Evolutionary conservation across 2,797 vertebrate genomes (phyloP).

Genomic region (Hylomyscus alleni): DNA sequence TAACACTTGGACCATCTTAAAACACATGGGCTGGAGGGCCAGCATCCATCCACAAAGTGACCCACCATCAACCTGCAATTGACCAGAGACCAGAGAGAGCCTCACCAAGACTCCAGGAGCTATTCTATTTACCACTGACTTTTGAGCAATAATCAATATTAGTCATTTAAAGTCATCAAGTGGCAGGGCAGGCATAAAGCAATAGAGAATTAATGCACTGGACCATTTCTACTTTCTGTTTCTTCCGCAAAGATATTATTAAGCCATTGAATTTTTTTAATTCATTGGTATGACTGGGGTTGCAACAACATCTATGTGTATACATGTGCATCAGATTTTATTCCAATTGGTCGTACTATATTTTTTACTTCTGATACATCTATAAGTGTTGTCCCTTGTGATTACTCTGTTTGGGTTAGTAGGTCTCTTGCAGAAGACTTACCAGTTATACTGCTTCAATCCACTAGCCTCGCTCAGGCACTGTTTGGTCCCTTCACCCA

Average conservation of each 20-base stretch:
- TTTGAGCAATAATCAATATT: not conserved
- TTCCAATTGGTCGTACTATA: not conserved
- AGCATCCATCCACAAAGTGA: not conserved
- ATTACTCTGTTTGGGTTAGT: not conserved
- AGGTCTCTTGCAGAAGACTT: not conserved
- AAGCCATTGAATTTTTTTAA: not conserved
- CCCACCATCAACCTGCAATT: not conserved
- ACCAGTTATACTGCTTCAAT: not conserved
- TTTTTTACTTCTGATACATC: conserved; percentile 30
- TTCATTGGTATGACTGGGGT: not conserved
- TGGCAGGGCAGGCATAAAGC: not conserved
- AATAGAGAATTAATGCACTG: not conserved
- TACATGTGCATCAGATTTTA: not conserved
- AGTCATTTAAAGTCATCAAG: not conserved
- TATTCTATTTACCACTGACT: not conserved
- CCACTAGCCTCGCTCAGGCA: not conserved
- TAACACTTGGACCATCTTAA: not conserved
- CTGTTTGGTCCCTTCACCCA: not conserved
- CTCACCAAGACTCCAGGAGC: not conserved
- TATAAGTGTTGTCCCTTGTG: not conserved
- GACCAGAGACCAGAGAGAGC: not conserved
- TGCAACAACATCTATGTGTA: not conserved
- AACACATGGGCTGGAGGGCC: not conserved
- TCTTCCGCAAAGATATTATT: not conserved
- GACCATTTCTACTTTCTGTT: not conserved